Evolutionary conservation across 2,797 vertebrate species (phyloP).

Genomic region (Esox lucius): DNA sequence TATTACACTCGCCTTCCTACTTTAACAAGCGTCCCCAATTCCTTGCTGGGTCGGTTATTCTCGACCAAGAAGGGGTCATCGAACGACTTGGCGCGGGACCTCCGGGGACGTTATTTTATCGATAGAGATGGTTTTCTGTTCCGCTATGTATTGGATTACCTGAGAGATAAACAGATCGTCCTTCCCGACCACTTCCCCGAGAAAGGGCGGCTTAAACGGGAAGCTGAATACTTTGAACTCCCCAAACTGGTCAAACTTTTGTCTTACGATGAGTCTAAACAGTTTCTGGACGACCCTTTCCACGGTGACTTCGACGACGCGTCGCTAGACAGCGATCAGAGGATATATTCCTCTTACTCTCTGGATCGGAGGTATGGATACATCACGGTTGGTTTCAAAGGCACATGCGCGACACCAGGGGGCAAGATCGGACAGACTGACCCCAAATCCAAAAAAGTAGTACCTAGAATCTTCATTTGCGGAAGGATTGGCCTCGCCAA

Average conservation of each 20-base stretch:
- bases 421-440: constrained; percentile 87
- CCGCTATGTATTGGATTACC: constrained; percentile 96
- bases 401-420: constrained; percentile 80
- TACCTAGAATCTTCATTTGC: constrained; percentile 93
- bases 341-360: constrained; percentile 85
- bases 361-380: constrained; percentile 91
- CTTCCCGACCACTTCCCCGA: constrained; percentile 98
- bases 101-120: constrained; percentile 94
- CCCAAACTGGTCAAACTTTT: constrained; percentile 92
- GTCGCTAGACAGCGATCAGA: constrained; percentile 89
- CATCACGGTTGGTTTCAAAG: constrained; percentile 91
- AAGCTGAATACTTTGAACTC: constrained; percentile 96
- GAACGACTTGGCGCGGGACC: constrained; percentile 91
- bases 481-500: constrained; percentile 93
- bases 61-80: constrained; percentile 86
- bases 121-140: constrained; percentile 98
- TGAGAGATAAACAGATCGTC: constrained; percentile 96
- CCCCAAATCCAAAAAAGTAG: constrained; percentile 86
- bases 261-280: constrained; percentile 83
- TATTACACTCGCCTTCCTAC: constrained; percentile 95
- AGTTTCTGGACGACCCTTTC: constrained; percentile 84
- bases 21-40: constrained; percentile 89
- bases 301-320: constrained; percentile 90
- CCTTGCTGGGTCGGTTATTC: constrained; percentile 94
- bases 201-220: constrained; percentile 89